These are phyloP conservation scores for Cetonia aurata DNA, from an alignment of 2,888 invertebrate genomes.

Conservation along the genomic window DNA sequence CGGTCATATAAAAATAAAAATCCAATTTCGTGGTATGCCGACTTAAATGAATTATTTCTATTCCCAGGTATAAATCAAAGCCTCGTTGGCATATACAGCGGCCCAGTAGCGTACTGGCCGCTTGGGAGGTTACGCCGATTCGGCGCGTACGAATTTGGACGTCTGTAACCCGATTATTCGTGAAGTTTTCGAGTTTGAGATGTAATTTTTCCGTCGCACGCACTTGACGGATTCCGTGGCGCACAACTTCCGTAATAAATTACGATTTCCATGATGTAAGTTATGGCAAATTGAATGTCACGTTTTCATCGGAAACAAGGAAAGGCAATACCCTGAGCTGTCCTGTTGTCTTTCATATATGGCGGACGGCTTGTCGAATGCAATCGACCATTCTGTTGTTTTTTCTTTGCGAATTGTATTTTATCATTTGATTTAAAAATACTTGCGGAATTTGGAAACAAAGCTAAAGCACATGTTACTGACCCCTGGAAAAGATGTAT, in stretches of 20 bases:
- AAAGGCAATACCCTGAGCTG: no score
- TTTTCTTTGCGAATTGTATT: no score
- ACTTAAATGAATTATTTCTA: constrained; percentile 52
- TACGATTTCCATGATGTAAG: constrained; percentile 49
- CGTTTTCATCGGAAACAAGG: not conserved
- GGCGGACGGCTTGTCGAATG: no score
- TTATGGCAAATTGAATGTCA: constrained; percentile 58
- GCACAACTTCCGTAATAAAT: constrained; percentile 53
- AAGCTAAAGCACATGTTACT: no score
- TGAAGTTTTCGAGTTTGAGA: constrained; percentile 50
- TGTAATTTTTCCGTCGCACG: constrained; percentile 54
- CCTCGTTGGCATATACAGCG: constrained; percentile 39
- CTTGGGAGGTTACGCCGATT: constrained; percentile 19
- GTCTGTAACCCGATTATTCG: constrained; percentile 48
- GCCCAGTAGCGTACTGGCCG: constrained; percentile 33
- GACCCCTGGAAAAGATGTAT: no score
- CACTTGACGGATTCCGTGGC: constrained; percentile 51
- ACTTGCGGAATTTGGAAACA: no score
- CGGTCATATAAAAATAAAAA: constrained; percentile 42
- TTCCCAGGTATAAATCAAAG: constrained; percentile 49
- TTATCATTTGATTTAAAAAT: no score
- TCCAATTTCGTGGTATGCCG: constrained; percentile 45
- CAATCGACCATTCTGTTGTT: no score
- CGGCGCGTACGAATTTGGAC: constrained; percentile 35
- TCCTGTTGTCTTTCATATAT: no score